A percentile compares a stretch with the other conserved stretches of the same genome.
phyloP scores from a whole-genome alignment of 1,140 invertebrate species.

The Eufriesea mexicana region DNA sequence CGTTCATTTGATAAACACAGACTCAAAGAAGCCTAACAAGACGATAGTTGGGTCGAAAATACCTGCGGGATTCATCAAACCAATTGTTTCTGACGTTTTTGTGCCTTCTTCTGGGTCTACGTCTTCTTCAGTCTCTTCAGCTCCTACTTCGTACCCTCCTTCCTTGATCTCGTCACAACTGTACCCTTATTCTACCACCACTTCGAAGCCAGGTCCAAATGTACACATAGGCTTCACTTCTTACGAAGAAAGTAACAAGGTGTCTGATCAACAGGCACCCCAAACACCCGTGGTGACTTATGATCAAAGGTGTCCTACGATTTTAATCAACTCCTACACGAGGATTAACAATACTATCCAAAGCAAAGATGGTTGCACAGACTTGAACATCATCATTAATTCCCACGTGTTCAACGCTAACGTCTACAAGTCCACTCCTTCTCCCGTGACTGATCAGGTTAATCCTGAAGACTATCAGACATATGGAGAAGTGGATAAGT shows the following conservation, averaged over 20 bases:
- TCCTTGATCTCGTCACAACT: background rate
- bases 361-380: slow-evolving; percentile 79
- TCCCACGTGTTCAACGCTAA: slow-evolving; percentile 78
- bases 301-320: slow-evolving; percentile 75
- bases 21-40: slow-evolving; percentile 64
- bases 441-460: background rate
- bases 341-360: slow-evolving; percentile 79
- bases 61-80: background rate
- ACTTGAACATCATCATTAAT: slow-evolving; percentile 81
- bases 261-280: slow-evolving; percentile 33
- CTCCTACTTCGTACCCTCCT: background rate
- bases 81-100: background rate
- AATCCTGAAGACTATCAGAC: background rate
- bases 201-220: slow-evolving; percentile 59
- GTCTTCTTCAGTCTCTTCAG: background rate
- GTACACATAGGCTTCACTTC: slow-evolving; percentile 78
- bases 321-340: slow-evolving; percentile 79
- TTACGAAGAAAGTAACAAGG: slow-evolving; percentile 60
- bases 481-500: slow-evolving; percentile 52
- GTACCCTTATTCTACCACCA: background rate
- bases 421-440: slow-evolving; percentile 55
- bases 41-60: slow-evolving; percentile 61
- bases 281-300: background rate
- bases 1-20: slow-evolving; percentile 75
- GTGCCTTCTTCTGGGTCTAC: too few species aligned